Conservation (phyloP, 2,797 vertebrate genomes). For the Rhincodon typus region DNA sequence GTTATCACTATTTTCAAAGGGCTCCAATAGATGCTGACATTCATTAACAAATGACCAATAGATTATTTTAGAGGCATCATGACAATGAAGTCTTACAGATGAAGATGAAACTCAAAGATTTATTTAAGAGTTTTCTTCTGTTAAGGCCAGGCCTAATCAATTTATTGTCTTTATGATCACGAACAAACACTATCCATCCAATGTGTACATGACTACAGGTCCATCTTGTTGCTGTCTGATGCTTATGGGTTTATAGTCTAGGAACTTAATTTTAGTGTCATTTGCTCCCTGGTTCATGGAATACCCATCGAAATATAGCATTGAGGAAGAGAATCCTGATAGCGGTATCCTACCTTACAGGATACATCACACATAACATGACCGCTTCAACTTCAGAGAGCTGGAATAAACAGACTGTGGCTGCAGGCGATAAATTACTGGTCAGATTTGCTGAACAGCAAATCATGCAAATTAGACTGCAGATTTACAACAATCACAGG, state of each 20-base stretch:
- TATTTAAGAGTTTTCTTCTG: background rate
- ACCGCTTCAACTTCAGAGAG: background rate
- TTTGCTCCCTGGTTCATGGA: background rate
- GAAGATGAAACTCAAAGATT: background rate
- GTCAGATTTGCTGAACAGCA: slow-evolving; percentile 6
- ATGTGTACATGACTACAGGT: background rate
- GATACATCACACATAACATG: background rate
- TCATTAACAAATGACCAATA: background rate
- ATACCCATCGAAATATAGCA: background rate
- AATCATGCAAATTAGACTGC: background rate
- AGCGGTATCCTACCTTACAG: background rate
- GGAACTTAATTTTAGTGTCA: background rate
- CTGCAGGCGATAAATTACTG: background rate
- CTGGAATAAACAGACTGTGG: background rate
- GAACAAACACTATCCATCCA: background rate
- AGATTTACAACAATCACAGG: background rate
- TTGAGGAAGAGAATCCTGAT: background rate
- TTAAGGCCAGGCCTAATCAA: background rate
- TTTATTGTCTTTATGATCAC: too few species aligned
- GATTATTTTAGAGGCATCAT: background rate
- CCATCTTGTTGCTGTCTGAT: background rate
- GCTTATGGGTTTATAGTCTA: background rate
- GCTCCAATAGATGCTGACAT: background rate
- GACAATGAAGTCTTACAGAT: background rate
- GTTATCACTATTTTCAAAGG: background rate